A percentile compares a stretch with the other conserved stretches of the same genome.
phyloP scores from a whole-genome alignment of 2,113 vertebrate genomes.

The Pseudorhombus dupliciocellatus region DNA sequence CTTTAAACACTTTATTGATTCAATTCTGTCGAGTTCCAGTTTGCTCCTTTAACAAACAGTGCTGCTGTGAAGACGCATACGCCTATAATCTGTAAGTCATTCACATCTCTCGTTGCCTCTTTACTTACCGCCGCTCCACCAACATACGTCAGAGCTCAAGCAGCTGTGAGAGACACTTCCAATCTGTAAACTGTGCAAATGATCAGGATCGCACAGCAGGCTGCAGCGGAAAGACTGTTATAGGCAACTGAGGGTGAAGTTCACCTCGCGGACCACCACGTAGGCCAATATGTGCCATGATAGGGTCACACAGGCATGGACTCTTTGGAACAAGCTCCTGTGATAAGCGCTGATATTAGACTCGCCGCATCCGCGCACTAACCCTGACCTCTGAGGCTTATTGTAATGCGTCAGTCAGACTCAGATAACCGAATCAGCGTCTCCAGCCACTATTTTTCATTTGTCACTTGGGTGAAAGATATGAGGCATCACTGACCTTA shows the following conservation, averaged over 20 bases:
- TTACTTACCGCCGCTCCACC: constrained; percentile 59
- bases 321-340: constrained; percentile 37
- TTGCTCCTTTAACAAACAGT: constrained; percentile 34
- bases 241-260: constrained; percentile 68
- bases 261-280: constrained; percentile 59
- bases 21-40: not conserved
- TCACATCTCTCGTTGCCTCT: constrained; percentile 50
- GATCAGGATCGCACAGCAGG: constrained; percentile 31
- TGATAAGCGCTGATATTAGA: constrained; percentile 64
- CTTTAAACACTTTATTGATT: constrained; percentile 33
- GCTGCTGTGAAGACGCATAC: constrained; percentile 21
- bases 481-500: constrained; percentile 38
- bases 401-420: constrained; percentile 50
- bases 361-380: constrained; percentile 51
- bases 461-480: constrained; percentile 58
- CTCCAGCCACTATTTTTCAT: constrained; percentile 45
- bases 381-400: constrained; percentile 61
- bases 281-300: constrained; percentile 47
- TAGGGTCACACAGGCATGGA: constrained; percentile 36
- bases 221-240: constrained; percentile 29
- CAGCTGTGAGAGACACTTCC: constrained; percentile 39
- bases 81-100: constrained; percentile 64
- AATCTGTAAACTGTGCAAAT: constrained; percentile 60
- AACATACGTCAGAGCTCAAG: constrained; percentile 61
- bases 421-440: constrained; percentile 54